Conservation (phyloP, 2,888 invertebrate species). For the Limnephilus lunatus region DNA sequence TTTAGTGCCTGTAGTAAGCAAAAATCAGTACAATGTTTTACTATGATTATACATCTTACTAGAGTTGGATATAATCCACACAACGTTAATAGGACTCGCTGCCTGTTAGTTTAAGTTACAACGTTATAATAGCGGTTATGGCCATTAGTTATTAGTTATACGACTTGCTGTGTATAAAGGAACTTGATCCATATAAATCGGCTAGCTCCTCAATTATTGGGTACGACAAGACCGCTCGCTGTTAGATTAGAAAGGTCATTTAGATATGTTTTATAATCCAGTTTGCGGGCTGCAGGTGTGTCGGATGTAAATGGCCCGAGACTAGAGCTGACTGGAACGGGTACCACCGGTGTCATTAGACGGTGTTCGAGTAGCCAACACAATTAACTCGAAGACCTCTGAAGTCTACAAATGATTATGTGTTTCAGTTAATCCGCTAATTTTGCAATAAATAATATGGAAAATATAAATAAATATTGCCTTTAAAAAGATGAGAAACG, state of each 20-base stretch:
- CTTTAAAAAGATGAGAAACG: too few relatives aligned
- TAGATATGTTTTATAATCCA: conserved; percentile 62
- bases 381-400: neutral
- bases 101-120: neutral
- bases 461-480: too few relatives aligned
- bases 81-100: neutral
- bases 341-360: conserved; percentile 24
- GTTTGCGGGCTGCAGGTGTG: conserved; percentile 65
- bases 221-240: conserved; percentile 54
- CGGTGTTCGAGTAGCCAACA: neutral
- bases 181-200: conserved; percentile 46
- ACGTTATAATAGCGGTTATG: neutral
- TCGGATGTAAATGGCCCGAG: conserved; percentile 53
- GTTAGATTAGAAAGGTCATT: conserved; percentile 65
- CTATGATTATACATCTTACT: too few relatives aligned
- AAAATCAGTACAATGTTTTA: too few relatives aligned
- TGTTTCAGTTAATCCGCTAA: neutral
- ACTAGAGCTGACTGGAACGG: conserved; percentile 39
- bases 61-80: neutral
- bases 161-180: neutral
- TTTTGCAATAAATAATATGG: neutral
- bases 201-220: conserved; percentile 56
- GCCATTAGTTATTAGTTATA: neutral
- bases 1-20: too few relatives aligned
- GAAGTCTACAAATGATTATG: neutral